Percentiles rank a stretch among this genome's conserved stretches.
These are phyloP conservation scores for Notamacropus eugenii DNA, from an alignment of 2,797 vertebrate genomes.

Conservation along the genomic window DNA sequence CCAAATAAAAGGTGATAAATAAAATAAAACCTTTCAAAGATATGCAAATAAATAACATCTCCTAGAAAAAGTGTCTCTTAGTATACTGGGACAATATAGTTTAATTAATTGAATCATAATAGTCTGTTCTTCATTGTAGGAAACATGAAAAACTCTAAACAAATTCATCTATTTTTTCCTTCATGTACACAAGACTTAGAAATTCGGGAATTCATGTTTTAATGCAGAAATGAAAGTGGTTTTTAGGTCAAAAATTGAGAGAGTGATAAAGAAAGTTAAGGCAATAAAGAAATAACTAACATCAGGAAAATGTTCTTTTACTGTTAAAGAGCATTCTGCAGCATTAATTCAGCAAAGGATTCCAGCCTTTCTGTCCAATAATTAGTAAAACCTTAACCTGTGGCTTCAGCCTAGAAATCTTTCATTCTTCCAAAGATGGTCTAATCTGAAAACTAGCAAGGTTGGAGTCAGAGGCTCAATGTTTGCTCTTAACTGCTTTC, in stretches of 20 bases:
- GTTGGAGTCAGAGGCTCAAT: neutral
- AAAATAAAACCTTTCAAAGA: neutral
- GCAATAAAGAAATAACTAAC: neutral
- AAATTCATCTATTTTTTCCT: neutral
- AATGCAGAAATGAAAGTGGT: neutral
- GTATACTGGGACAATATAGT: neutral
- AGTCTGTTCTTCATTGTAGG: neutral
- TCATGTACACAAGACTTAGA: neutral
- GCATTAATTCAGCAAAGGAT: neutral
- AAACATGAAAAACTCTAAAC: neutral
- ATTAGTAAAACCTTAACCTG: neutral
- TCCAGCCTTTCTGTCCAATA: neutral
- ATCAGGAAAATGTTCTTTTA: neutral
- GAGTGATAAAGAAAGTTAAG: neutral
- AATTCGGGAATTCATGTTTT: neutral
- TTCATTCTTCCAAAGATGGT: neutral
- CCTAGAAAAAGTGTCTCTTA: neutral
- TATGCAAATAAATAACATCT: neutral
- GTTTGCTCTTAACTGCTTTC: neutral
- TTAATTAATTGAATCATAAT: neutral
- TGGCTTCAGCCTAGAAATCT: neutral
- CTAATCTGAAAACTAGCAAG: constrained; percentile 18
- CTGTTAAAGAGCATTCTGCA: neutral
- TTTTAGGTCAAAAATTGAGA: neutral
- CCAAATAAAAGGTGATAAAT: neutral